Conservation (phyloP, 2,888 invertebrate genomes). For the Drosophila basisetae region DNA sequence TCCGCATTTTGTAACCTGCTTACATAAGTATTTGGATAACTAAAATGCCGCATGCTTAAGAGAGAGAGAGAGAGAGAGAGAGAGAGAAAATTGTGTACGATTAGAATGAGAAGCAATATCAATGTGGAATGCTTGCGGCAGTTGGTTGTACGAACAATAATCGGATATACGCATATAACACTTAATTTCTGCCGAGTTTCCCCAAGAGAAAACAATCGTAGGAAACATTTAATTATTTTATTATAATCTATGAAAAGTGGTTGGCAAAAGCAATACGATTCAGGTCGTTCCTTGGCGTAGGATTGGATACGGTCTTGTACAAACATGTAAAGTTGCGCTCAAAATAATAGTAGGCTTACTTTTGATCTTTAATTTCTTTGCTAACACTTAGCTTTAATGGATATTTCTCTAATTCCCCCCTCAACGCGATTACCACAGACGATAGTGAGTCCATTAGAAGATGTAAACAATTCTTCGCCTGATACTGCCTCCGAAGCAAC, state of each 20-base stretch:
- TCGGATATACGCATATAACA: neutral
- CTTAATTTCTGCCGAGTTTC: neutral
- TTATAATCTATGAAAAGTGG: neutral
- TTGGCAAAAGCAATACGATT: neutral
- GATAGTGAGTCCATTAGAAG: too few species aligned
- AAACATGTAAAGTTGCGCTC: neutral
- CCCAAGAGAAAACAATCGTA: neutral
- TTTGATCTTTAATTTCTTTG: neutral
- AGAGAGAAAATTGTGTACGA: neutral
- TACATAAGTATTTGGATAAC: conserved; percentile 8
- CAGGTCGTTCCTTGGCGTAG: neutral
- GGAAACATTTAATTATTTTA: neutral
- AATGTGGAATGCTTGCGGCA: neutral
- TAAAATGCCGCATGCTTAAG: neutral
- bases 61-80: neutral
- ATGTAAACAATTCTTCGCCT: too few species aligned
- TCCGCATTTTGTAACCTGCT: conserved; percentile 11
- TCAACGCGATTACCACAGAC: too few species aligned
- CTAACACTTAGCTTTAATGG: neutral
- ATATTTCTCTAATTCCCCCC: too few species aligned
- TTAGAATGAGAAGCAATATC: neutral
- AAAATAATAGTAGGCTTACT: neutral
- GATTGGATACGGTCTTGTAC: neutral
- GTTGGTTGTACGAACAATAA: neutral
- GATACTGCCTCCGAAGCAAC: too few species aligned